Percentiles rank a stretch among this genome's conserved stretches.
phyloP scores from a whole-genome alignment of 2,888 invertebrate genomes.

The Diarsia brunnea region DNA sequence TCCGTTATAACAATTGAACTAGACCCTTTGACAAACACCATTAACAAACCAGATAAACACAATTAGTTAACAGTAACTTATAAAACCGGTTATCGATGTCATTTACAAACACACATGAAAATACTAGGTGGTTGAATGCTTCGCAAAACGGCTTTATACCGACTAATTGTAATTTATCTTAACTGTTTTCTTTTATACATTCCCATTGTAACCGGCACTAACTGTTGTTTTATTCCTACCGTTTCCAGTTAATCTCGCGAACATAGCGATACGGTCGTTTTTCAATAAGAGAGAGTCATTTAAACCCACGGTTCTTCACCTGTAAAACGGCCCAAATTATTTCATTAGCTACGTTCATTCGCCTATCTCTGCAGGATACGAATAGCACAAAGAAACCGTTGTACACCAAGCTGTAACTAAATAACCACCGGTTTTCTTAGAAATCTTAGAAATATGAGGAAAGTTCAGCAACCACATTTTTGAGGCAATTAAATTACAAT shows the following conservation, averaged over 20 bases:
- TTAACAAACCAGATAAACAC: slow-evolving; percentile 40
- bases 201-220: slow-evolving; percentile 64
- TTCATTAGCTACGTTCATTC: slow-evolving; percentile 64
- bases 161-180: slow-evolving; percentile 71
- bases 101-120: slow-evolving; percentile 50
- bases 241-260: slow-evolving; percentile 61
- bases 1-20: slow-evolving; percentile 7
- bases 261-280: slow-evolving; percentile 64
- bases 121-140: slow-evolving; percentile 49
- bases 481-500: slow-evolving; percentile 46
- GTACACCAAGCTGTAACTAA: slow-evolving; percentile 58
- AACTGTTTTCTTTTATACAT: slow-evolving; percentile 65
- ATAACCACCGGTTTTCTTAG: slow-evolving; percentile 47
- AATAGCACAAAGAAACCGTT: slow-evolving; percentile 64
- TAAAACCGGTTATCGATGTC: slow-evolving; percentile 52
- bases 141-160: slow-evolving; percentile 61
- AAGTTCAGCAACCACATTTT: slow-evolving; percentile 45
- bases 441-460: slow-evolving; percentile 48
- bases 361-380: slow-evolving; percentile 61
- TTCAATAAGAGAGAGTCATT: slow-evolving; percentile 62
- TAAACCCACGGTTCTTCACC: slow-evolving; percentile 56
- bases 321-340: slow-evolving; percentile 65
- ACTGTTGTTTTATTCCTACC: slow-evolving; percentile 68
- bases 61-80: slow-evolving; percentile 60
- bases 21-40: neutral